Evolutionary conservation across 37 sponge, comb jelly and placozoan species (phyloP).

Genomic region (Aplysina aerophoba): DNA sequence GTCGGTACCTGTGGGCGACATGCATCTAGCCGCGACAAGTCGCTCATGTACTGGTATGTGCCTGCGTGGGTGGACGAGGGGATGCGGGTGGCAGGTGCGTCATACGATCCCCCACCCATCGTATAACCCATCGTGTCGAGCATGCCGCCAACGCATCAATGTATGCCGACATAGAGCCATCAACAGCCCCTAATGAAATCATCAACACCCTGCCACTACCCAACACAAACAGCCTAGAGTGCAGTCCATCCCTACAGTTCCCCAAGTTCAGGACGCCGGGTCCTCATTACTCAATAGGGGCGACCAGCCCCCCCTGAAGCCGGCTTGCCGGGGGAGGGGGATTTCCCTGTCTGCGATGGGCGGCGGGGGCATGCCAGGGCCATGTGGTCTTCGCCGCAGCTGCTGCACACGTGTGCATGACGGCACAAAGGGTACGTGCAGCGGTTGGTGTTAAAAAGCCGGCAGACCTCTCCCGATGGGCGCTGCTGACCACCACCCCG

Average conservation of each 20-base stretch:
- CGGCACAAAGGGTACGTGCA: constrained; percentile 8
- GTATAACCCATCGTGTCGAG: background rate
- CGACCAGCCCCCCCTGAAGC: background rate
- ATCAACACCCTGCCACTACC: background rate
- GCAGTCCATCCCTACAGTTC: background rate
- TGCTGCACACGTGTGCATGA: background rate
- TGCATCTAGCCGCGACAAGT: background rate
- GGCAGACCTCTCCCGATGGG: background rate
- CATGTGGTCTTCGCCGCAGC: background rate
- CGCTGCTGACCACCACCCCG: no score
- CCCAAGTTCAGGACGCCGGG: background rate
- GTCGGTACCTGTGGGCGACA: background rate
- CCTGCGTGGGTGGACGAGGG: background rate
- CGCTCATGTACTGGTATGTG: constrained; percentile 16
- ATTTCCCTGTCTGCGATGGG: background rate
- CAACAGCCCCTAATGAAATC: background rate
- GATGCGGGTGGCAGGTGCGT: background rate
- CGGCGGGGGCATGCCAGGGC: background rate
- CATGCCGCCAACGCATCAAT: no score
- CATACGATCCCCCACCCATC: background rate
- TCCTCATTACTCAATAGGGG: no score
- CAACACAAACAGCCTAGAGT: background rate
- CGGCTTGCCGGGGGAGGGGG: background rate
- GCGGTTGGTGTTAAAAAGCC: background rate
- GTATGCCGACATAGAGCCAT: no score